Evolutionary conservation across 2,888 invertebrate genomes (phyloP).

Genomic region (Epistrophella euchroma): DNA sequence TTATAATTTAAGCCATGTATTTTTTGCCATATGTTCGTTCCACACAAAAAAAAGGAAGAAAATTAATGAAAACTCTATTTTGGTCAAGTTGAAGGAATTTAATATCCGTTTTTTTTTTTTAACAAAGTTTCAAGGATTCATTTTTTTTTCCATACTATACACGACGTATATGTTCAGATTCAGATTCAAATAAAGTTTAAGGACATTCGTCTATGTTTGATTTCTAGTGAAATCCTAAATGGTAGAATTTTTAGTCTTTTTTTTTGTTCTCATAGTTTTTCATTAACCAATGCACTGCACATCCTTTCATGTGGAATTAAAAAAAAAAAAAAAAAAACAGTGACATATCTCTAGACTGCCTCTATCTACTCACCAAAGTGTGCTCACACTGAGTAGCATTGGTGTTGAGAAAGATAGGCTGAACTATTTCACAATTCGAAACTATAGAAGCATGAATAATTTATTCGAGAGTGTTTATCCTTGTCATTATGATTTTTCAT

Average conservation of each 20-base stretch:
- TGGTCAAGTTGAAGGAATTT: slow-evolving; percentile 62
- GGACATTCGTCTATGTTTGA: slow-evolving; percentile 65
- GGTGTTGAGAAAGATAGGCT: slow-evolving; percentile 44
- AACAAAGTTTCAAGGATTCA: slow-evolving; percentile 61
- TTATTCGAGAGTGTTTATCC: slow-evolving; percentile 76
- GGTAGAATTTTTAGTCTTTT: slow-evolving; percentile 35
- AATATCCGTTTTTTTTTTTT: slow-evolving; percentile 60
- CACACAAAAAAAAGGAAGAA: background rate
- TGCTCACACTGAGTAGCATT: slow-evolving; percentile 50
- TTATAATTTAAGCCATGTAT: slow-evolving; percentile 35
- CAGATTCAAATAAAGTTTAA: slow-evolving; percentile 56
- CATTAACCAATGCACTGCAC: slow-evolving; percentile 75
- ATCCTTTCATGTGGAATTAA: slow-evolving; percentile 63
- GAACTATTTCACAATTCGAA: slow-evolving; percentile 72
- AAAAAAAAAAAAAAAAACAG: slow-evolving; percentile 60
- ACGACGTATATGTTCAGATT: background rate
- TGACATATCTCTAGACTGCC: slow-evolving; percentile 49
- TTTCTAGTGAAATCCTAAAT: slow-evolving; percentile 51
- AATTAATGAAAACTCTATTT: slow-evolving; percentile 18
- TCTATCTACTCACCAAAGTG: slow-evolving; percentile 41
- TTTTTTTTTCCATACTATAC: slow-evolving; percentile 12
- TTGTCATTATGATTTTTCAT: slow-evolving; percentile 76
- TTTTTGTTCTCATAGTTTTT: slow-evolving; percentile 48
- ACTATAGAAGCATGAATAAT: slow-evolving; percentile 72
- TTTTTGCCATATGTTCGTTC: slow-evolving; percentile 2